Conservation (phyloP, 2,888 invertebrate species). For the Tricholauxania praeusta region DNA sequence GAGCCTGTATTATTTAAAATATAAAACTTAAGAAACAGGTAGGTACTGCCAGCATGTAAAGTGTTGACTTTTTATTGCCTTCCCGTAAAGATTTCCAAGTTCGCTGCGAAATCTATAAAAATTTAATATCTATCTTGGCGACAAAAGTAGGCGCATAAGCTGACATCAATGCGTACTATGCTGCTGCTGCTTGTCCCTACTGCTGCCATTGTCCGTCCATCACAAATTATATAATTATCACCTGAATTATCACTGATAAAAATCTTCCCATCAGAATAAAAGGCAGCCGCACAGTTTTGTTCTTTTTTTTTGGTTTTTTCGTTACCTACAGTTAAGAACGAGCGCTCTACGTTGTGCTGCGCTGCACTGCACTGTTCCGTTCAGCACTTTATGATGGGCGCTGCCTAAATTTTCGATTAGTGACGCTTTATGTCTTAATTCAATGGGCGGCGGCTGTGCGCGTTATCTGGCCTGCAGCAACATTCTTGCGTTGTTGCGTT, state of each 20-base stretch:
- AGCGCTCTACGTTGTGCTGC: neutral
- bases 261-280: constrained; percentile 51
- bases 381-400: constrained; percentile 43
- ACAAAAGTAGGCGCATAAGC: neutral
- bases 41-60: no score
- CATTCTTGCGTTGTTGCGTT: neutral
- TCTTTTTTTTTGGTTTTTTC: no score
- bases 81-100: no score
- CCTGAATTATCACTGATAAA: constrained; percentile 60
- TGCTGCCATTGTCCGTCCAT: constrained; percentile 56
- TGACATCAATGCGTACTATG: neutral
- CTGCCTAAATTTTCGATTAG: constrained; percentile 63
- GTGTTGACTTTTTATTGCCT: no score
- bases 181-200: neutral
- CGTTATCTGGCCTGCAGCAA: constrained; percentile 1
- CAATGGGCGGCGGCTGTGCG: constrained; percentile 33
- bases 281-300: constrained; percentile 24
- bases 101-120: no score
- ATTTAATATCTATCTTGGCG: neutral
- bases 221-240: constrained; percentile 66
- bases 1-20: no score
- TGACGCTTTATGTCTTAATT: constrained; percentile 64
- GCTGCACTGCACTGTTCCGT: neutral
- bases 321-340: no score
- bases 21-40: no score